Conservation (phyloP, 2,797 vertebrate species). For the Sebastes matsubarae region DNA sequence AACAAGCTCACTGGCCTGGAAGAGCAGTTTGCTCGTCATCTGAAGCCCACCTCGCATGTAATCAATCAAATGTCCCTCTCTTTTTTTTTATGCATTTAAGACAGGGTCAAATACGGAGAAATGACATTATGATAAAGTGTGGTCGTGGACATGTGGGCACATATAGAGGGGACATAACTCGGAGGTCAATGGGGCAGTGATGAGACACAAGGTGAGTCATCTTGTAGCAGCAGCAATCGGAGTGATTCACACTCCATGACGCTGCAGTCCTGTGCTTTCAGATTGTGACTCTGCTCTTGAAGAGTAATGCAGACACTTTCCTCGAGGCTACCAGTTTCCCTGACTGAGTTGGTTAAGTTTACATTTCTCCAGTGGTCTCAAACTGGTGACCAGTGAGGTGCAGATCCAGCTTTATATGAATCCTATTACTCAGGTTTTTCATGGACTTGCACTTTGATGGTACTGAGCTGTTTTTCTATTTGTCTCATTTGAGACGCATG, state of each 20-base stretch:
- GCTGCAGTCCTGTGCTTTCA: background rate
- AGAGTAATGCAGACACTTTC: background rate
- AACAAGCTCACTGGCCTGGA: slow-evolving; percentile 47
- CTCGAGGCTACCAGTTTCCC: background rate
- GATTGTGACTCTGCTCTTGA: background rate
- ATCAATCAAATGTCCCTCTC: slow-evolving; percentile 34
- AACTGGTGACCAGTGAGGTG: background rate
- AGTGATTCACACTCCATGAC: background rate
- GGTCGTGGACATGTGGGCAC: background rate
- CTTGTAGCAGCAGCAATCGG: background rate
- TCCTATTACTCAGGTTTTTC: background rate
- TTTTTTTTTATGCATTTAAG: slow-evolving; percentile 23
- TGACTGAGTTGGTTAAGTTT: background rate
- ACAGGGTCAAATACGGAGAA: slow-evolving; percentile 13
- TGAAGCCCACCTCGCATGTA: slow-evolving; percentile 40
- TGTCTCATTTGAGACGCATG: background rate
- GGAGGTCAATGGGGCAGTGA: background rate
- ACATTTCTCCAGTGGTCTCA: background rate
- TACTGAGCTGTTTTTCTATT: background rate
- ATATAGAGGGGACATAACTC: background rate
- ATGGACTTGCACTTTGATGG: background rate
- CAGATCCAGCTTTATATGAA: background rate
- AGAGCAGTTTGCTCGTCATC: slow-evolving; percentile 39
- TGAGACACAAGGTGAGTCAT: background rate
- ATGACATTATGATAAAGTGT: background rate